Conservation (phyloP, 1,140 invertebrate genomes). For the Trigoniulus corallinus region DNA sequence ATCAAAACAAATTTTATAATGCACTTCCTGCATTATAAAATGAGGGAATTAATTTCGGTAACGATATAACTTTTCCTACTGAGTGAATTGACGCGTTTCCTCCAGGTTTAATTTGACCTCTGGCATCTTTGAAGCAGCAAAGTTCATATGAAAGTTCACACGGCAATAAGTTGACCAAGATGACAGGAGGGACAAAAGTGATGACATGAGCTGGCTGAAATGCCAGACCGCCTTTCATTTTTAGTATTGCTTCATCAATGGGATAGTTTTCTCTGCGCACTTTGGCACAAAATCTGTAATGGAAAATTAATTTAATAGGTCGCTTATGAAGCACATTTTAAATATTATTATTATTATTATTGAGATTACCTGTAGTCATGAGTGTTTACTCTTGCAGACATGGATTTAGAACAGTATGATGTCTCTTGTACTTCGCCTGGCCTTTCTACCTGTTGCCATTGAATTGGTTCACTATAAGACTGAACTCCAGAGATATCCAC, state of each 20-base stretch:
- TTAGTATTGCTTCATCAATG: conserved; percentile 31
- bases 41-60: too few species aligned
- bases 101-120: conserved; percentile 43
- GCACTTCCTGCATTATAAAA: too few species aligned
- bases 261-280: conserved; percentile 66
- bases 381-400: background rate
- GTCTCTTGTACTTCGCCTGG: background rate
- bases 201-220: conserved; percentile 68
- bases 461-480: background rate
- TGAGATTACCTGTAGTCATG: too few species aligned
- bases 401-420: background rate
- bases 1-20: conserved; percentile 7
- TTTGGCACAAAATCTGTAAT: conserved; percentile 54
- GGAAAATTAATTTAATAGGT: conserved; percentile 16
- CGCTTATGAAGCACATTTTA: background rate
- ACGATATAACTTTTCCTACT: conserved; percentile 19
- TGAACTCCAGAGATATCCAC: conserved; percentile 17
- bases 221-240: conserved; percentile 12
- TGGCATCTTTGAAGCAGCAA: conserved; percentile 13
- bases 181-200: conserved; percentile 61
- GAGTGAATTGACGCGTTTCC: conserved; percentile 26
- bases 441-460: background rate
- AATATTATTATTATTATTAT: too few species aligned
- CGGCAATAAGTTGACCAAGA: conserved; percentile 45
- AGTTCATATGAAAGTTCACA: conserved; percentile 42